These are phyloP conservation scores for Pandemis cinnamomeana DNA, from an alignment of 2,888 invertebrate genomes.

Conservation along the genomic window DNA sequence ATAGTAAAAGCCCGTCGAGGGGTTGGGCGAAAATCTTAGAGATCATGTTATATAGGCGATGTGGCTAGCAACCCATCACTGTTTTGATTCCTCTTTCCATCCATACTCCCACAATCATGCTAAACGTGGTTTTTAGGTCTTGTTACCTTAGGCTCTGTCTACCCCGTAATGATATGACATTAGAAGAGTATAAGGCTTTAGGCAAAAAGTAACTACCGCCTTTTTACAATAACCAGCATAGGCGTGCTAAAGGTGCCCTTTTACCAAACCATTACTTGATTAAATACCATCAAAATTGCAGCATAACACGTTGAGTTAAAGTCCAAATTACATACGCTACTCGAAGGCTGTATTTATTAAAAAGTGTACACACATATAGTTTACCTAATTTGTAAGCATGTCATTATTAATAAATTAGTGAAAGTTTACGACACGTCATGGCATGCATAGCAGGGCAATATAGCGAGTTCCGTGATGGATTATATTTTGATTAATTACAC, in stretches of 20 bases:
- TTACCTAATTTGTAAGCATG: background rate
- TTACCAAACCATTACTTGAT: background rate
- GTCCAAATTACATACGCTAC: background rate
- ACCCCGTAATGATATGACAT: no score
- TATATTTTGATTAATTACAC: conserved; percentile 12
- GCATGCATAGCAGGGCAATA: background rate
- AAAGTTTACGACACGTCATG: background rate
- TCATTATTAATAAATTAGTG: conserved; percentile 25
- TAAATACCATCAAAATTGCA: background rate
- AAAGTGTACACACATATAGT: background rate
- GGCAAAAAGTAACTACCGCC: no score
- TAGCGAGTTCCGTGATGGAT: conserved; percentile 25
- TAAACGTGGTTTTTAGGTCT: no score
- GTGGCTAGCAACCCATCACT: no score
- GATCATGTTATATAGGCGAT: no score
- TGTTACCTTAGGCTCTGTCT: no score
- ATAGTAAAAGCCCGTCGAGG: no score
- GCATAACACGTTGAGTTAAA: background rate
- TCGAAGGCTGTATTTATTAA: background rate
- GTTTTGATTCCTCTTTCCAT: no score
- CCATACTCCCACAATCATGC: no score
- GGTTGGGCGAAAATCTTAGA: no score
- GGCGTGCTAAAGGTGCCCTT: background rate
- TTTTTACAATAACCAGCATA: background rate
- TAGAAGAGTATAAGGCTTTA: no score